These are phyloP conservation scores for Zootoca vivipara DNA, from an alignment of 2,113 vertebrate species.

Conservation along the genomic window DNA sequence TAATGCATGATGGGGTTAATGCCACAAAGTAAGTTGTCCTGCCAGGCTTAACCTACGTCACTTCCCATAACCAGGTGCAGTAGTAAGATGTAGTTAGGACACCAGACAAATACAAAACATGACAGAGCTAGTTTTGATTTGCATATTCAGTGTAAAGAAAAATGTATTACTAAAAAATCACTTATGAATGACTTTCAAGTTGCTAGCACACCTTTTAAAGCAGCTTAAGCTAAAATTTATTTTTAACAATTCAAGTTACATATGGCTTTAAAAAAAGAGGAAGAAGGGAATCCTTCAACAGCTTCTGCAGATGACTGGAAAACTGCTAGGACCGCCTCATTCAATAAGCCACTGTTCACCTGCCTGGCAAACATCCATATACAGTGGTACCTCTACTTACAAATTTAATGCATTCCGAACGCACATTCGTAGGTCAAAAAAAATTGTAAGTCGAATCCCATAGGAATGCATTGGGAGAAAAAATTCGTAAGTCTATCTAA, in stretches of 20 bases:
- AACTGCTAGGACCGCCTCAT: not conserved
- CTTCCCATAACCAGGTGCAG: not conserved
- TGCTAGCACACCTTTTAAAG: not conserved
- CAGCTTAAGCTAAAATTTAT: not conserved
- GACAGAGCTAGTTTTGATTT: not conserved
- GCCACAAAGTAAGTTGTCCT: too few relatives aligned
- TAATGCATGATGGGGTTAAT: too few relatives aligned
- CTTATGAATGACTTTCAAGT: not conserved
- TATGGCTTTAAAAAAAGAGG: not conserved
- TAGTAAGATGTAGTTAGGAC: not conserved
- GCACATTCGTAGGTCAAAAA: too few relatives aligned
- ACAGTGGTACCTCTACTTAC: too few relatives aligned
- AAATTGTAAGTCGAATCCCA: too few relatives aligned
- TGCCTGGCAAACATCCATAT: constrained; percentile 10
- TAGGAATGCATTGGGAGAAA: too few relatives aligned
- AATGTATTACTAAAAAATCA: not conserved
- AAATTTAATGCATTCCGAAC: too few relatives aligned
- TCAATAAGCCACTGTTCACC: constrained; percentile 14
- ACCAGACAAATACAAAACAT: not conserved
- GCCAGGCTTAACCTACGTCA: too few relatives aligned
- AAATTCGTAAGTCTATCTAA: too few relatives aligned
- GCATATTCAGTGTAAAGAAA: not conserved
- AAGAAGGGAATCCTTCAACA: not conserved
- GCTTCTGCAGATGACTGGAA: not conserved
- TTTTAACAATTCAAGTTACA: not conserved